Evolutionary conservation across 2,888 invertebrate genomes (phyloP), one percentile per base, ranked within the genome.

Genomic region (Zhuqinia jingwanae): DNA sequence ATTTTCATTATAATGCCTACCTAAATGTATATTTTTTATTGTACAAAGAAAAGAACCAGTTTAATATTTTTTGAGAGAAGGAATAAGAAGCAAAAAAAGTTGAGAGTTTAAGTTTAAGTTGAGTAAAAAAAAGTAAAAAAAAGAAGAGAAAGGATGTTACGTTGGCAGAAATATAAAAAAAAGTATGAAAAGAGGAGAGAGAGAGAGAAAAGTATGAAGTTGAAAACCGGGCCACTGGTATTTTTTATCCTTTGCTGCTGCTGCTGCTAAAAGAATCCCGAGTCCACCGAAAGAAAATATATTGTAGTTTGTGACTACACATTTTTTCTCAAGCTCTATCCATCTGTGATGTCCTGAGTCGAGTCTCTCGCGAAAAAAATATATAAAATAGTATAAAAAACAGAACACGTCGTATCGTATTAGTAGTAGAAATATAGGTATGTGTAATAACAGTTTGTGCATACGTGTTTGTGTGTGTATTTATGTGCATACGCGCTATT

Each of bases 211-310:
- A 78, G 47, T 15, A 5, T 6, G 6, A 68, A 58, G 17, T 65
- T 65, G 68, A 30, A 70, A 81, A 81, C 58, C 68, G 58, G 81
- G 81, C 70, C 81, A 81, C 42, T 81, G 50, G 81, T 65, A 68
- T 65, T 50, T 68, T n/a, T n/a, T n/a, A n/a, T n/a, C n/a, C 60
- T 63, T 22, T 56, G 27, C 13, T 25, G 25, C 58, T 50, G 10
- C 20, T n/a, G n/a, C n/a, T n/a, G n/a, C n/a, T n/a, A n/a, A 20
- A 15, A 73, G 50, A 53, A 76, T 22, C 42, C 1, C n/a, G 20
- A 42, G 20, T 10, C 10, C 15, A 63, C 10, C 6, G 10, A 17
- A 42, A 42, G 20, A 65, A 65, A 17, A 42, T 65, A 65, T 42
- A 65, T 17, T 20, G 36, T 65, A 20, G 42, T 42, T 3, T 65